Evolutionary conservation across 1,140 invertebrate species (phyloP).

Genomic region (Adoxophyes honmai): DNA sequence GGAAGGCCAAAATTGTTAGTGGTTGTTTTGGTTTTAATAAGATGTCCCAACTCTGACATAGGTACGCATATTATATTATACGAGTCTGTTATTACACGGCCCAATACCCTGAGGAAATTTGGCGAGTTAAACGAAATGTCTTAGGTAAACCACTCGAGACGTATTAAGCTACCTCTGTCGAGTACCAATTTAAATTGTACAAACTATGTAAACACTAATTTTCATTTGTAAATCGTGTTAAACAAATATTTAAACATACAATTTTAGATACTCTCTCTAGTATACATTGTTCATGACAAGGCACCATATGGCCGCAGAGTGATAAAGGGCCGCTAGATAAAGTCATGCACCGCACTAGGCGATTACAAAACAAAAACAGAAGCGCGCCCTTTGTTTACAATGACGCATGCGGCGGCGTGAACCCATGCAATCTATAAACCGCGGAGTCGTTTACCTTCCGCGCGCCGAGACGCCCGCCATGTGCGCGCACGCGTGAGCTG

Average conservation of each 20-base stretch:
- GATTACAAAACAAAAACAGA: slow-evolving; percentile 57
- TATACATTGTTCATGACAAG: not conserved
- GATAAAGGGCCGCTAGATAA: slow-evolving; percentile 14
- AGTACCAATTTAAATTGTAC: too few relatives aligned
- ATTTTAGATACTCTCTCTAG: too few relatives aligned
- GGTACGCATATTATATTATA: slow-evolving; percentile 1
- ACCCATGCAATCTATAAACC: slow-evolving; percentile 62
- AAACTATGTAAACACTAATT: too few relatives aligned
- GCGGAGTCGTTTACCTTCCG: slow-evolving; percentile 73
- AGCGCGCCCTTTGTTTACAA: slow-evolving; percentile 72
- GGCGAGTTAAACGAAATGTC: not conserved
- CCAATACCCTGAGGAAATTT: slow-evolving; percentile 11
- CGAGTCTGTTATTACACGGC: not conserved
- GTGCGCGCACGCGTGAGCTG: slow-evolving; percentile 69
- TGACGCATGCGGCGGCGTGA: slow-evolving; percentile 46
- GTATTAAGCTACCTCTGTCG: too few relatives aligned
- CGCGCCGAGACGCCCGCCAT: slow-evolving; percentile 67
- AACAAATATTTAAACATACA: too few relatives aligned
- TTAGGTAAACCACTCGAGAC: too few relatives aligned
- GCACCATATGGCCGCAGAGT: slow-evolving; percentile 6
- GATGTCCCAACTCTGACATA: not conserved
- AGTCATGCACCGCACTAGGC: slow-evolving; percentile 35
- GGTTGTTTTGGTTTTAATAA: slow-evolving; percentile 14
- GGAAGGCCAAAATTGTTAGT: not conserved
- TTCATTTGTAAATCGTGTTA: too few relatives aligned